A percentile compares a stretch with the other conserved stretches of the same genome.
These are phyloP conservation scores for Corydoras sp. DNA, from an alignment of 2,113 vertebrate species.

Conservation along the genomic window DNA sequence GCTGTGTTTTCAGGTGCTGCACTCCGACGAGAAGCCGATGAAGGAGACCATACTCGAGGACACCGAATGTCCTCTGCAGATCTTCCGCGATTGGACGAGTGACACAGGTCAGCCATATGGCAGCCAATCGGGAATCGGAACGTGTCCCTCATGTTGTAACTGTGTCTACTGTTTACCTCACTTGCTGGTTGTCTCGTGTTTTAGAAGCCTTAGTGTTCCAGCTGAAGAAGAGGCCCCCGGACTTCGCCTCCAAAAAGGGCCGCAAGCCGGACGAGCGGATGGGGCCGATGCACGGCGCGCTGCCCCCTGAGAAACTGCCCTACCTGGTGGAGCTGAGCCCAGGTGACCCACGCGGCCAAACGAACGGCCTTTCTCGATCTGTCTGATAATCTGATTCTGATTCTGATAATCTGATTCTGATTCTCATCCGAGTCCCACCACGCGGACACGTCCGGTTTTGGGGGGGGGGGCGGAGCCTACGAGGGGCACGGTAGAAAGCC, in stretches of 20 bases:
- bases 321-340: constrained; percentile 95
- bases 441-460: no score
- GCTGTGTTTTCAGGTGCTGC: constrained; percentile 58
- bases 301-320: constrained; percentile 88
- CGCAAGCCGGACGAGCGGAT: constrained; percentile 81
- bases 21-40: constrained; percentile 84
- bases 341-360: constrained; percentile 62
- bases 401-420: no score
- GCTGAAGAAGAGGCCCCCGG: constrained; percentile 85
- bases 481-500: no score
- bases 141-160: no score
- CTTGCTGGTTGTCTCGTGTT: background rate
- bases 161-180: no score
- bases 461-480: no score
- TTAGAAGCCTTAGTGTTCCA: constrained; percentile 88
- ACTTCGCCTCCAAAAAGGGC: constrained; percentile 78
- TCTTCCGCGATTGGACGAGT: constrained; percentile 93
- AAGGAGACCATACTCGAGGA: constrained; percentile 89
- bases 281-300: constrained; percentile 62
- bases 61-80: constrained; percentile 88
- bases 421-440: no score
- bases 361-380: no score
- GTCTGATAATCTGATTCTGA: no score
- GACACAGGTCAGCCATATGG: constrained; percentile 75
- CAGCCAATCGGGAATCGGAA: no score